Evolutionary conservation across 2,797 vertebrate genomes (phyloP), one percentile per base, ranked within the genome.

Genomic region (Fistularia commersonii): DNA sequence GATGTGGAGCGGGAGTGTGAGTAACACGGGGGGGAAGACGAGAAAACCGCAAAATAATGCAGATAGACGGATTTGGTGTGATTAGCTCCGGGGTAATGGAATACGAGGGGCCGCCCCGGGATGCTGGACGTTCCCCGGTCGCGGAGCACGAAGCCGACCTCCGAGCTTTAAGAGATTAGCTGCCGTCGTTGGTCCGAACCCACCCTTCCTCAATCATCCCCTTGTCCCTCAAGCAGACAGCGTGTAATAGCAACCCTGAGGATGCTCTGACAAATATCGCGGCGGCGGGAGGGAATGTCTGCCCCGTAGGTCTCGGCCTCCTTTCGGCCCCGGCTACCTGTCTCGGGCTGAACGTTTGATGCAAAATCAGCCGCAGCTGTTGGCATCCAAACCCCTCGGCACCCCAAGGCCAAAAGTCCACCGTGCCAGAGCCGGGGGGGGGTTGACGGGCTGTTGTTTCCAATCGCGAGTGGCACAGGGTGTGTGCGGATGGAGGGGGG

Each of bases 1-100:
- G 72, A 84, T 77, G 83, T 83, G 83, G 83, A 76, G 67, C 60
- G 15, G 50, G 68, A 77, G 76, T 86, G 82, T 88, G 87, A 90
- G 86, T 86, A 90, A 87, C 87, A 80, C 12, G 49, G 53, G 55
- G 35, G 40, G 51, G 12, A 53, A 15, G 58, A 74, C 68, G 75
- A 74, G 70, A 48, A 56, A 41, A 58, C 64, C 43, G 57, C 45
- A 6, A 44, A 54, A 45, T 6, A 5, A 45, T 50, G 57, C 39
- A 37, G 51, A 54, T 52, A 57, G 57, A 71, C 44, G 67, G 71
- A 78, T 76, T 74, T 76, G 67, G 69, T 77, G 72, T 81, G 77
- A 83, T 80, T 74, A 72, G 61, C 48, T 8, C 59, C 7, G 59
- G 45, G 63, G 68, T 54, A 64, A 63, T 32, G 69, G 74, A 60